These are phyloP conservation scores for Calidris pugnax DNA, from an alignment of 2,113 vertebrate species.

Conservation along the genomic window DNA sequence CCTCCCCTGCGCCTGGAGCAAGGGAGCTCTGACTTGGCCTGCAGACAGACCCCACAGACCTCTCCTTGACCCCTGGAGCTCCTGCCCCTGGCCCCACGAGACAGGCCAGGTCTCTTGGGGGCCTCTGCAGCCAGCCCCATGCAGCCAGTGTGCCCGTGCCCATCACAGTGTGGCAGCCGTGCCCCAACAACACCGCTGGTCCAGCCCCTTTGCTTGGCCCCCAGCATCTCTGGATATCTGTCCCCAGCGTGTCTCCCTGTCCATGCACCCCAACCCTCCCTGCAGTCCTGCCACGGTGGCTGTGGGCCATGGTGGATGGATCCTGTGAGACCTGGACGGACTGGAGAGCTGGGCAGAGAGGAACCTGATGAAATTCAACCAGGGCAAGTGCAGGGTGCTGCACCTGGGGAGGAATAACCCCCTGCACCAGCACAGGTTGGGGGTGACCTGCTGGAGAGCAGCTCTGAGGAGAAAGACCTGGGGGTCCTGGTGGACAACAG, in stretches of 20 bases:
- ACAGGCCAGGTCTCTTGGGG: neutral
- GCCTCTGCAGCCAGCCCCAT: neutral
- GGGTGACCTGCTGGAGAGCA: too few species aligned
- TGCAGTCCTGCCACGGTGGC: neutral
- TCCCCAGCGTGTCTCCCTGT: neutral
- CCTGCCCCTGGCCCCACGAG: too few species aligned
- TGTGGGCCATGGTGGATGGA: accelerated
- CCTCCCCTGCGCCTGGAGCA: too few species aligned
- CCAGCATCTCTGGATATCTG: neutral
- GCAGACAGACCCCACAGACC: neutral
- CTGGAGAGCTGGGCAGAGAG: too few species aligned
- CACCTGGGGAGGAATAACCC: too few species aligned
- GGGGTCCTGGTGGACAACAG: too few species aligned
- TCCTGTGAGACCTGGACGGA: neutral
- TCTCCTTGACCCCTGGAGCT: accelerated
- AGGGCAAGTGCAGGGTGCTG: too few species aligned
- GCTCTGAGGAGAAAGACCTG: too few species aligned
- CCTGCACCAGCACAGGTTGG: too few species aligned
- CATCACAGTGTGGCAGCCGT: neutral
- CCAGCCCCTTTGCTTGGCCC: neutral
- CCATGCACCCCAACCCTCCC: neutral
- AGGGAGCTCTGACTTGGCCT: neutral
- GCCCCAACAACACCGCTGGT: neutral
- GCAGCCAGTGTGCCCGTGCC: accelerated
- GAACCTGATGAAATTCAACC: too few species aligned